Base-by-base conservation (phyloP, 2,797 vertebrate genomes). In the Cuculus canorus region DNA sequence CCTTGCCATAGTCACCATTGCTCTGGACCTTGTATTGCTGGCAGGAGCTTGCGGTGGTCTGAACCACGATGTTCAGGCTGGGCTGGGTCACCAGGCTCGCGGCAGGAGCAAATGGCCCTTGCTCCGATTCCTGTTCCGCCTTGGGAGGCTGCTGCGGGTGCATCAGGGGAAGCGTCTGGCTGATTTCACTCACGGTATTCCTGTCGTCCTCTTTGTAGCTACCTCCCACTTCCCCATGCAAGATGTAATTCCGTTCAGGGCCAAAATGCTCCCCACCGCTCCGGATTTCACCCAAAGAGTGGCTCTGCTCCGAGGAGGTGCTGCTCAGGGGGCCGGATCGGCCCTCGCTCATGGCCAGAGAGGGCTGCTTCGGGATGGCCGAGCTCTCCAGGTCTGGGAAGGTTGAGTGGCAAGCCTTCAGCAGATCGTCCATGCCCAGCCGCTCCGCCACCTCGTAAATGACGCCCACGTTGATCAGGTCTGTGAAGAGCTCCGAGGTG, bases 401-500 rank as follows among this genome's bases (percentile, higher is more conserved):
- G 23, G 99, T 99, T 5, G 98, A 98, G 21, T 99, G 99, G 54
- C 99, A 99, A 6, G 99, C 99, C 72, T 80, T 97, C 24, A 99
- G 98, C 92, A 99, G 98, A 60, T 99, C 99, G 2, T 98, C 97
- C 82, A 99, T 98, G 0, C 99, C 99, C 68, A 99, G 96, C 88
- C 98, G 96, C 97, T 99, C 99, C 0, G 99, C 99, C 71, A 99
- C 98, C 97, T 99, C 99, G 0, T 99, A 99, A 79, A 99, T 98
- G 33, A 99, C 99, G 0, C 99, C 99, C 2, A 99, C 99, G 0
- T 99, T 99, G 50, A 99, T 99, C 27, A 99, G 98, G 88, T 99
- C 99, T 0, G 98, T 99, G 96, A 99, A 97, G 77, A 99, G 98
- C 97, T 99, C 99, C 0, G 99, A 99, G 0, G 99, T 99, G 95